Conservation (phyloP, 2,888 invertebrate species). For the Subacronicta megacephala region DNA sequence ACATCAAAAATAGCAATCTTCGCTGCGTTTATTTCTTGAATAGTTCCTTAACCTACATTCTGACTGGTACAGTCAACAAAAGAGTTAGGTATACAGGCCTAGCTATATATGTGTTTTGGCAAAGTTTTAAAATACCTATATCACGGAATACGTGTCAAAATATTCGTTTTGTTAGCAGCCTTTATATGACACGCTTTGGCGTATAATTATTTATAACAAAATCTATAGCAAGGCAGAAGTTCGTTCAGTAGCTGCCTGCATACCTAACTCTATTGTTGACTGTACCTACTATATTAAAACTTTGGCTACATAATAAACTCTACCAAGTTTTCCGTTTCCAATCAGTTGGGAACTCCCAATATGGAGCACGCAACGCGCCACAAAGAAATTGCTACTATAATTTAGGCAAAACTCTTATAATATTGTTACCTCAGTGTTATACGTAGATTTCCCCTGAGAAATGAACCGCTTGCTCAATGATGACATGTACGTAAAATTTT, state of each 20-base stretch:
- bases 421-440: constrained; percentile 52
- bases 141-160: too few relatives aligned
- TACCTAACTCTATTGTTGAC: too few relatives aligned
- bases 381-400: constrained; percentile 47
- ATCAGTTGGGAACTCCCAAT: constrained; percentile 34
- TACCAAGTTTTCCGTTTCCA: constrained; percentile 35
- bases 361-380: constrained; percentile 16
- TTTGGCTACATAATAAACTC: constrained; percentile 40
- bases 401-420: constrained; percentile 60
- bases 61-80: constrained; percentile 27
- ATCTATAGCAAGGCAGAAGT: too few relatives aligned
- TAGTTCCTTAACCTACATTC: constrained; percentile 1
- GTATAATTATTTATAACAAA: too few relatives aligned
- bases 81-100: too few relatives aligned
- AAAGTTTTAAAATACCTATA: too few relatives aligned
- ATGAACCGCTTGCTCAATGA: constrained; percentile 46
- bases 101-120: too few relatives aligned
- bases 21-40: neutral
- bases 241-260: too few relatives aligned
- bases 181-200: too few relatives aligned
- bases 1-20: neutral
- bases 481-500: constrained; percentile 49
- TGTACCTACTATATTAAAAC: constrained; percentile 39
- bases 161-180: too few relatives aligned
- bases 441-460: constrained; percentile 56